These are phyloP conservation scores for Peromyscus maniculatus DNA, from an alignment of 2,113 vertebrate species.

Conservation along the genomic window DNA sequence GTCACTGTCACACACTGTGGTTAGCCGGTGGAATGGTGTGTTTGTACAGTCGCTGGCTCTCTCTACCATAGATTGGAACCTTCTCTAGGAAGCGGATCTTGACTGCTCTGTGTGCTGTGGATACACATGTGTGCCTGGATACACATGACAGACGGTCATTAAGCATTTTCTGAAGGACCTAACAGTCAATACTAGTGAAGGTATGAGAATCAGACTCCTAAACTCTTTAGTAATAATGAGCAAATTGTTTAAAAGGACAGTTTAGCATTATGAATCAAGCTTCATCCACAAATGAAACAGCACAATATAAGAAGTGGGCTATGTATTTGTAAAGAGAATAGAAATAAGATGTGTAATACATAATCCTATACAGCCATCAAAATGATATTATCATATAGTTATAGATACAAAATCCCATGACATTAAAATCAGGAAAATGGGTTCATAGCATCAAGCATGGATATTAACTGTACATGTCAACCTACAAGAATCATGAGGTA, in stretches of 20 bases:
- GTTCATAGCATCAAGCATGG: background rate
- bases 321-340: background rate
- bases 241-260: background rate
- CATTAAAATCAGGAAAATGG: background rate
- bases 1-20: background rate
- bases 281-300: background rate
- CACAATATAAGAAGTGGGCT: background rate
- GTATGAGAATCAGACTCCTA: background rate
- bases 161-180: background rate
- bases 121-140: background rate
- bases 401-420: background rate
- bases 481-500: background rate
- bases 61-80: background rate
- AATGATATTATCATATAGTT: background rate
- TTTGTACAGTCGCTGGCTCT: background rate
- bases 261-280: background rate
- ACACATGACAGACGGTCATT: background rate
- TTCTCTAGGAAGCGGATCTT: background rate
- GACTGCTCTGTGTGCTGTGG: background rate
- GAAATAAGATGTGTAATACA: background rate
- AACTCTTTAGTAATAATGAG: background rate
- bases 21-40: background rate
- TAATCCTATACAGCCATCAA: background rate
- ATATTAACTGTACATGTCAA: background rate
- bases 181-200: background rate